Evolutionary conservation across 2,113 vertebrate species (phyloP).

Genomic region (Peucedramus taeniatus): DNA sequence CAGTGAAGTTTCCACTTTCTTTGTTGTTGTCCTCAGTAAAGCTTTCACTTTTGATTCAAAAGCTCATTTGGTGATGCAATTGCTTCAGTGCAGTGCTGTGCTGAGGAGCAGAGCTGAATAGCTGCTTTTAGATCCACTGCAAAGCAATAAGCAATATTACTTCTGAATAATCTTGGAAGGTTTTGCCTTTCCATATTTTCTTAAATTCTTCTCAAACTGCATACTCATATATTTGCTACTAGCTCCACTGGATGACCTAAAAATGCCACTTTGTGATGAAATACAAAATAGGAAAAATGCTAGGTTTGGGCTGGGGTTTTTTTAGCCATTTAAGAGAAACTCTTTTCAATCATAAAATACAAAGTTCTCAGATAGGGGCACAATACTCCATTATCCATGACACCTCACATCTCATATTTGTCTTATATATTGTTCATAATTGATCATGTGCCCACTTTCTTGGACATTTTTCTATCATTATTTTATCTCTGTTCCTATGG

Average conservation of each 20-base stretch:
- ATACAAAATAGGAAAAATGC: not conserved
- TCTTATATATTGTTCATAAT: not conserved
- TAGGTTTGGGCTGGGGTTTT: not conserved
- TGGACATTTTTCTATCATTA: not conserved
- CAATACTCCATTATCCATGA: not conserved
- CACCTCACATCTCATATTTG: not conserved
- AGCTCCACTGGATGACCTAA: not conserved
- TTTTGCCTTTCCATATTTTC: conserved; percentile 9
- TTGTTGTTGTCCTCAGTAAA: not conserved
- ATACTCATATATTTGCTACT: not conserved
- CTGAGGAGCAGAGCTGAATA: not conserved
- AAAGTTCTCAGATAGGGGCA: not conserved
- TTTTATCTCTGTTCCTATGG: not conserved
- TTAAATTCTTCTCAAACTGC: not conserved
- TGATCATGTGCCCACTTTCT: not conserved
- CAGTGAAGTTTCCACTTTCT: not conserved
- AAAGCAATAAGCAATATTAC: conserved; percentile 23
- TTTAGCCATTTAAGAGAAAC: not conserved
- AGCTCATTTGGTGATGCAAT: not conserved
- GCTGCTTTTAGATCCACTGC: not conserved
- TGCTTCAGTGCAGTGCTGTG: not conserved
- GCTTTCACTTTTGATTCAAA: not conserved
- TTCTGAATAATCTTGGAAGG: conserved; percentile 36
- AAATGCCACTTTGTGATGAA: conserved; percentile 14
- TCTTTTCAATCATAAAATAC: not conserved